A percentile compares a stretch with the other conserved stretches of the same genome.
These are phyloP conservation scores for Macquaria ambigua DNA, from an alignment of 2,113 vertebrate species.

Conservation along the genomic window DNA sequence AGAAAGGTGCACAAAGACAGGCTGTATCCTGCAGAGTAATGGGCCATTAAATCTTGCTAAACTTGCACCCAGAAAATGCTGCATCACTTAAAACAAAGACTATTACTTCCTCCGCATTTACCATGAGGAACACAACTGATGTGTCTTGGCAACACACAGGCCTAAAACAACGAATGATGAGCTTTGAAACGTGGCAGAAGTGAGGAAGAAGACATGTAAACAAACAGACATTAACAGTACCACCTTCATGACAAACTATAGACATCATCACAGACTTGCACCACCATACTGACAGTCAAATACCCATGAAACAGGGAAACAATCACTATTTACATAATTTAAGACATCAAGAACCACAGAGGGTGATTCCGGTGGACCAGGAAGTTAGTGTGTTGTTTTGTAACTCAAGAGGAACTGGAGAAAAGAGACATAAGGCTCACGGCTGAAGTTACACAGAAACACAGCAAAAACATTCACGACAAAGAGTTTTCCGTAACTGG, in stretches of 20 bases:
- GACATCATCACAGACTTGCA: conserved; percentile 51
- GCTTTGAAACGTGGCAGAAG: conserved; percentile 37
- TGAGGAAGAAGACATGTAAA: conserved; percentile 45
- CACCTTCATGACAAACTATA: conserved; percentile 51
- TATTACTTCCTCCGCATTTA: conserved; percentile 20
- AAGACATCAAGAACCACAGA: conserved; percentile 53
- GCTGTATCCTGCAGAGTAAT: conserved; percentile 42
- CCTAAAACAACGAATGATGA: conserved; percentile 27
- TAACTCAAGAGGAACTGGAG: conserved; percentile 48
- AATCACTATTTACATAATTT: conserved; percentile 71
- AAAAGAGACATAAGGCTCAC: conserved; percentile 47
- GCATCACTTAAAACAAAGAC: conserved; percentile 19
- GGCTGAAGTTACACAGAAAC: conserved; percentile 35
- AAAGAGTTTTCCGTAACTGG: conserved; percentile 13
- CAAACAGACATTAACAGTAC: conserved; percentile 47
- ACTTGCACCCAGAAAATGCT: conserved; percentile 43
- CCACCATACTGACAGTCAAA: conserved; percentile 54
- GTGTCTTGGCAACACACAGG: conserved; percentile 23
- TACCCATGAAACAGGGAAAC: conserved; percentile 52
- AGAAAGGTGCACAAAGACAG: conserved; percentile 18
- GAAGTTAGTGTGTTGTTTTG: conserved; percentile 65
- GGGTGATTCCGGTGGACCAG: conserved; percentile 13
- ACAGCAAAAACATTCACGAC: conserved; percentile 49
- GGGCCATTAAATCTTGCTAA: conserved; percentile 27
- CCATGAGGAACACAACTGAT: neutral